Evolutionary conservation across 2,888 invertebrate species (phyloP).

Genomic region (Pseudococcus longispinus): DNA sequence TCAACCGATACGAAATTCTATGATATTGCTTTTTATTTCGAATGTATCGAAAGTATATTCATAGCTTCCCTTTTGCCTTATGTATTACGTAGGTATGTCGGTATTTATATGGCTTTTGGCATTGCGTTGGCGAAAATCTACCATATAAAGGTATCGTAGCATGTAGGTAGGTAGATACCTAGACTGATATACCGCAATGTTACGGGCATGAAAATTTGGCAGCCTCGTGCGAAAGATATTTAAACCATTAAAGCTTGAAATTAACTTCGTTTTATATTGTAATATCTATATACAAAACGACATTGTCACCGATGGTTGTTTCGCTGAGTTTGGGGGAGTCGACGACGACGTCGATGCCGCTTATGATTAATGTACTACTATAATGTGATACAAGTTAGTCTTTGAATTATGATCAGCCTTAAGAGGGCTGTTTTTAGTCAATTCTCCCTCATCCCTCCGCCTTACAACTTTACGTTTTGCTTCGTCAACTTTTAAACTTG

Average conservation of each 20-base stretch:
- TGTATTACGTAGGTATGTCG: neutral
- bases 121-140: neutral
- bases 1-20: slow-evolving; percentile 56
- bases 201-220: neutral
- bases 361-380: slow-evolving; percentile 53
- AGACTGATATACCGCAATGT: neutral
- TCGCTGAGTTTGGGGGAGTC: slow-evolving; percentile 31
- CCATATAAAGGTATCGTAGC: neutral
- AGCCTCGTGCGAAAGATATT: neutral
- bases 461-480: slow-evolving; percentile 18
- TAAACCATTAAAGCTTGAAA: slow-evolving; percentile 44
- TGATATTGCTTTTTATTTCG: slow-evolving; percentile 56
- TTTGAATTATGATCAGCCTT: slow-evolving; percentile 55
- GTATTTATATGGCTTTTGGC: slow-evolving; percentile 5
- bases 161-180: neutral
- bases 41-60: slow-evolving; percentile 50
- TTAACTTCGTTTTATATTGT: slow-evolving; percentile 44
- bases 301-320: slow-evolving; percentile 51
- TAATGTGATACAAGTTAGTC: slow-evolving; percentile 56
- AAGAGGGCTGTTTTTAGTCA: slow-evolving; percentile 50
- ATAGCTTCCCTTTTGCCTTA: neutral
- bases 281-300: slow-evolving; percentile 51
- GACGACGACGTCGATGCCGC: slow-evolving; percentile 38
- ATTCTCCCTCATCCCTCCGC: neutral
- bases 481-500: slow-evolving; percentile 50